A percentile compares a stretch with the other conserved stretches of the same genome.
These are phyloP conservation scores for Drymodes brunneopygia DNA, from an alignment of 2,113 vertebrate genomes.

Conservation along the genomic window DNA sequence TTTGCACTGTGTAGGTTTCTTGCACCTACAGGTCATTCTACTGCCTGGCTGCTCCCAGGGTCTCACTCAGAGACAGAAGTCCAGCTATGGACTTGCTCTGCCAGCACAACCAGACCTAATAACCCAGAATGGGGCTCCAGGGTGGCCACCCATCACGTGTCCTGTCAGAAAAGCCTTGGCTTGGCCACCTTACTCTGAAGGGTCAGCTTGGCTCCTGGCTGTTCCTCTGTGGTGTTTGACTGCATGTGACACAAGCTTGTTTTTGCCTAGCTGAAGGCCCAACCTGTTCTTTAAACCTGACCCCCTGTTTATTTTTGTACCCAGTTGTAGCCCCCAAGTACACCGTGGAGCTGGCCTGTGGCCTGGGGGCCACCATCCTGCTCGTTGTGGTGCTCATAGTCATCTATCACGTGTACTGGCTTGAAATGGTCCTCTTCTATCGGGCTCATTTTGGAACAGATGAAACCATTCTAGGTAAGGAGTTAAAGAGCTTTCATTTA, in stretches of 20 bases:
- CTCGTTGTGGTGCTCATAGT: conserved; percentile 84
- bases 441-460: conserved; percentile 92
- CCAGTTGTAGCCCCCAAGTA: conserved; percentile 72
- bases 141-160: fast-evolving
- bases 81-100: not conserved
- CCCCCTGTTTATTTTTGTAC: not conserved
- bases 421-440: conserved; percentile 94
- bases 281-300: not conserved
- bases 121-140: not conserved
- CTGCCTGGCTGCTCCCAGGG: not conserved
- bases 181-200: not conserved
- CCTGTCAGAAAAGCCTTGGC: not conserved
- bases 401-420: conserved; percentile 89
- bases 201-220: not conserved
- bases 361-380: conserved; percentile 81
- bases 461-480: conserved; percentile 87
- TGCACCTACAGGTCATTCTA: not conserved
- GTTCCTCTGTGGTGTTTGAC: not conserved
- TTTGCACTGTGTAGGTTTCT: not conserved
- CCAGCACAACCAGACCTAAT: not conserved
- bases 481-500: not conserved
- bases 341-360: conserved; percentile 84
- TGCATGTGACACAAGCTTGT: not conserved
- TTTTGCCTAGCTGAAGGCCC: not conserved
- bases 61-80: not conserved